Conservation (phyloP, 2,113 vertebrate species). For the Rhizomys pruinosus region DNA sequence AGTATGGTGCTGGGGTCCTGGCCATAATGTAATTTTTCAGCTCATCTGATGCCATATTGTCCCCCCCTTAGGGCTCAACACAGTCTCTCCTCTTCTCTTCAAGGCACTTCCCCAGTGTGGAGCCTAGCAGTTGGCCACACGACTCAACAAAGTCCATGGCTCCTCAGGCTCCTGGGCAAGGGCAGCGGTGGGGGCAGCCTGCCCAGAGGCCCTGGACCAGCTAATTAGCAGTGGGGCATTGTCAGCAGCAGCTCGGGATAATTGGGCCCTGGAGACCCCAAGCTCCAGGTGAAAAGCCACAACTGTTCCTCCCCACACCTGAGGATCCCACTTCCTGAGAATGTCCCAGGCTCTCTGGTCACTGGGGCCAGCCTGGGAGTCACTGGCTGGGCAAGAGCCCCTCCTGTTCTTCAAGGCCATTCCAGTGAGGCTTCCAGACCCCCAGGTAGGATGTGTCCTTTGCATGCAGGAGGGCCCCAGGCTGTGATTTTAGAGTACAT, state of each 20-base stretch:
- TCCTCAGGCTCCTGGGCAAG: background rate
- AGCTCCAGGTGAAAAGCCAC: background rate
- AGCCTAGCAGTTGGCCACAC: too few relatives aligned
- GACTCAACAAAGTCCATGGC: background rate
- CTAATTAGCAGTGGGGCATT: conserved; percentile 52
- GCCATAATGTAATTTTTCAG: too few relatives aligned
- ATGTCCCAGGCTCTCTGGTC: background rate
- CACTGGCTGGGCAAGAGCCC: background rate
- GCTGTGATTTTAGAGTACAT: background rate
- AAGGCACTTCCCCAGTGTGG: fast-evolving
- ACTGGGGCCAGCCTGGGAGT: background rate
- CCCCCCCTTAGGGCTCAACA: too few relatives aligned
- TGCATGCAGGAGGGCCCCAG: background rate
- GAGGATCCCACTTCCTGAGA: background rate
- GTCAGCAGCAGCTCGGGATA: background rate
- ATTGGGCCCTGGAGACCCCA: conserved; percentile 59
- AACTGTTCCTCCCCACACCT: too few relatives aligned
- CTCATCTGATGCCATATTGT: too few relatives aligned
- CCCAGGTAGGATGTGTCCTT: background rate
- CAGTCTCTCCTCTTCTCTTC: too few relatives aligned
- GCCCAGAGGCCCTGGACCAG: background rate
- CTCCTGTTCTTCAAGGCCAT: background rate
- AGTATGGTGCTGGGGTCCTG: too few relatives aligned
- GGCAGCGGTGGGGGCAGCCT: background rate
- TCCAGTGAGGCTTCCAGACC: background rate